Percentiles rank a stretch among this genome's conserved stretches.
These are phyloP conservation scores for Eolophus roseicapilla DNA, from an alignment of 2,113 vertebrate genomes.

Conservation along the genomic window DNA sequence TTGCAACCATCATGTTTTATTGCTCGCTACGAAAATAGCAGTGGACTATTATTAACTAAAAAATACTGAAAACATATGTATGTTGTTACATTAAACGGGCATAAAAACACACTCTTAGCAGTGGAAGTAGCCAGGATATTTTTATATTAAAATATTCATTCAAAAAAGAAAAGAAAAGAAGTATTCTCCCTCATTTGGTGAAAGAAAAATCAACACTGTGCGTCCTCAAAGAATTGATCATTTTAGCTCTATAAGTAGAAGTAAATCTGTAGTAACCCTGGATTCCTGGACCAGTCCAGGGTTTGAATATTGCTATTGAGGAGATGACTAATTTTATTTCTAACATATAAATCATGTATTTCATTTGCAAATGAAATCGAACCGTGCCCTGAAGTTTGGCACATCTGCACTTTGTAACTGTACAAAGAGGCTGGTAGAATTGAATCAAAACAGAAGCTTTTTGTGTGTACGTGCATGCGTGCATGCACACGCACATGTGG, in stretches of 20 bases:
- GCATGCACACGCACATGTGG: neutral
- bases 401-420: conserved; percentile 43
- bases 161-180: neutral
- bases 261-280: neutral
- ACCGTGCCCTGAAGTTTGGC: neutral
- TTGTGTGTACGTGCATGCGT: conserved; percentile 11
- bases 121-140: neutral
- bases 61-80: neutral
- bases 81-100: neutral
- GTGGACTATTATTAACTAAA: neutral
- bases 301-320: neutral
- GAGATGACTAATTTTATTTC: neutral
- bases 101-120: neutral
- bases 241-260: neutral
- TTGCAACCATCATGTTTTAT: neutral
- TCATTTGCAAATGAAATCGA: neutral
- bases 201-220: neutral
- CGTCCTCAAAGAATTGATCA: neutral
- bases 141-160: conserved; percentile 6
- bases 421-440: neutral
- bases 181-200: neutral
- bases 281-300: neutral
- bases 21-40: neutral
- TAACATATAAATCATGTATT: neutral
- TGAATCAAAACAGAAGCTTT: conserved; percentile 30